phyloP scores from a whole-genome alignment of 2,888 invertebrate species.

The Ptilodon capucinus region DNA sequence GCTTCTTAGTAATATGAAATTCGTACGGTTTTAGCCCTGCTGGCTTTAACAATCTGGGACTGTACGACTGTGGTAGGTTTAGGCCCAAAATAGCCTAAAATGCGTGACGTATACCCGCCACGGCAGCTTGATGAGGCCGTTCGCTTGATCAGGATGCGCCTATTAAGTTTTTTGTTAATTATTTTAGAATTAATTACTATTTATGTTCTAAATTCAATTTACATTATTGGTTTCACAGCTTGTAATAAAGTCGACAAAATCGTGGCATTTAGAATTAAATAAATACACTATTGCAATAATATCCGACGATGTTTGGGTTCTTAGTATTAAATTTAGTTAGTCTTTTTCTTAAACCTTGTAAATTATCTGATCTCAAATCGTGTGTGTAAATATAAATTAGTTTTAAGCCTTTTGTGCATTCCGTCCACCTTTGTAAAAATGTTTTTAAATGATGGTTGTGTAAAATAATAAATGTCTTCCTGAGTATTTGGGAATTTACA shows the following conservation, averaged over 20 bases:
- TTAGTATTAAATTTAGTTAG: conserved; percentile 53
- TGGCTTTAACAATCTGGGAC: too few relatives aligned
- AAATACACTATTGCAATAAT: conserved; percentile 33
- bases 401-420: conserved; percentile 37
- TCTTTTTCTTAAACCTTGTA: conserved; percentile 56
- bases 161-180: too few relatives aligned
- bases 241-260: not conserved
- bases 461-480: conserved; percentile 32
- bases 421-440: conserved; percentile 46
- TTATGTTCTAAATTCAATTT: conserved; percentile 20
- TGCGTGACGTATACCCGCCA: too few relatives aligned
- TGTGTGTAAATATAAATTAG: conserved; percentile 63
- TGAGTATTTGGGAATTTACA: conserved; percentile 16
- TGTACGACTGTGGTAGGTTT: too few relatives aligned
- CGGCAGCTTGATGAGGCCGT: too few relatives aligned
- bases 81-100: too few relatives aligned
- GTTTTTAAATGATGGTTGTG: conserved; percentile 30
- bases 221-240: not conserved
- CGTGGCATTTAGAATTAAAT: conserved; percentile 26
- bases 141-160: too few relatives aligned
- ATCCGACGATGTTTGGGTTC: conserved; percentile 30
- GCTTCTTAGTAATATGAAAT: too few relatives aligned
- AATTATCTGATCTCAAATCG: conserved; percentile 76
- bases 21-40: too few relatives aligned
- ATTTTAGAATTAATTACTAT: conserved; percentile 3